phyloP scores from a whole-genome alignment of 2,113 vertebrate species.

The Ariopsis seemanni region DNA sequence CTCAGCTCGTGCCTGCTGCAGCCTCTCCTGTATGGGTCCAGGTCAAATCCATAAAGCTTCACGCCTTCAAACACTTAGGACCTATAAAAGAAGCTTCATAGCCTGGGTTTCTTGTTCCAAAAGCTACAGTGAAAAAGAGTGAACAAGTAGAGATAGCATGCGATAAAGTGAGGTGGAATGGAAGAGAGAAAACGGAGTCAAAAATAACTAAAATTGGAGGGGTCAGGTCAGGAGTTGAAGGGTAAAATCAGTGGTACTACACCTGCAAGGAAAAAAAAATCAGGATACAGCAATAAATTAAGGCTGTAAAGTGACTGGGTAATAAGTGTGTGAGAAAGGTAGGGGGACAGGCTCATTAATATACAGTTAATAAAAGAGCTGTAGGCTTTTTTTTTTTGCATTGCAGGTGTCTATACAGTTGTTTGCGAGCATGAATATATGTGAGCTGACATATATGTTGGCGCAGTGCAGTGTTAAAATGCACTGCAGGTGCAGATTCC shows the following conservation, averaged over 20 bases:
- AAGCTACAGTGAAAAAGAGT: not conserved
- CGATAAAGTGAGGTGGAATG: not conserved
- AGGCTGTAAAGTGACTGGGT: not conserved
- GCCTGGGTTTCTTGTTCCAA: conserved; percentile 37
- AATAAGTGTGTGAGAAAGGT: conserved; percentile 21
- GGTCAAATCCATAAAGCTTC: conserved; percentile 48
- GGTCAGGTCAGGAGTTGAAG: conserved; percentile 27
- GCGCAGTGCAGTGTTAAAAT: conserved; percentile 17
- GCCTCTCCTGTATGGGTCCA: conserved; percentile 27
- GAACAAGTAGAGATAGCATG: not conserved
- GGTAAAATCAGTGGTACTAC: not conserved
- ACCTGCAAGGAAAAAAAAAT: not conserved
- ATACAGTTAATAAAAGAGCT: conserved; percentile 13
- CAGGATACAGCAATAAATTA: not conserved
- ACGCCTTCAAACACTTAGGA: conserved; percentile 46
- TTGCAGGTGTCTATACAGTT: not conserved
- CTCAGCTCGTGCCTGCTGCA: conserved; percentile 10
- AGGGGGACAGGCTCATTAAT: not conserved
- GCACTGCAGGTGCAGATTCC: conserved; percentile 37
- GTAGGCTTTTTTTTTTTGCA: conserved; percentile 17
- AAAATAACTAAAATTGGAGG: not conserved
- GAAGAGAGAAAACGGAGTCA: not conserved
- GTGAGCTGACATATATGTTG: conserved; percentile 35
- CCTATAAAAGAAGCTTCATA: conserved; percentile 48
- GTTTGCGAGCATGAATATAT: not conserved